Conservation (phyloP, 2,888 invertebrate genomes). For the Glyphotaelius pellucidus region DNA sequence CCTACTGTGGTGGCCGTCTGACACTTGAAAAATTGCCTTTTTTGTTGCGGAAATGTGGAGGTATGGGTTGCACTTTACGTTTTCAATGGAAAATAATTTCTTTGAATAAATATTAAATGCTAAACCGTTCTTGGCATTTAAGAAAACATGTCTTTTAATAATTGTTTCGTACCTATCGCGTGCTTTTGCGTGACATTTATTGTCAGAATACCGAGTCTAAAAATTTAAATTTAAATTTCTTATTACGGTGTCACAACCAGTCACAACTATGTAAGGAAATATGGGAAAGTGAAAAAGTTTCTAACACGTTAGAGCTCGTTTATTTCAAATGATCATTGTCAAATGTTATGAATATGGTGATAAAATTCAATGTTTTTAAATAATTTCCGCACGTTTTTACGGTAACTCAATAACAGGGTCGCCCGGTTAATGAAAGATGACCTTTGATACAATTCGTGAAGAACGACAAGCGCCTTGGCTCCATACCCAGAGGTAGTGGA, state of each 20-base stretch:
- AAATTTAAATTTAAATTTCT: background rate
- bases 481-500: background rate
- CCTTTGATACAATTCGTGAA: background rate
- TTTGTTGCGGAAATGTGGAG: background rate
- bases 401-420: background rate
- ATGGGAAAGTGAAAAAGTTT: background rate
- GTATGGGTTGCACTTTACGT: conserved; percentile 19
- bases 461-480: background rate
- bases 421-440: background rate
- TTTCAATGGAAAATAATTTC: conserved; percentile 17
- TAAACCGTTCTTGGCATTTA: conserved; percentile 23
- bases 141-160: conserved; percentile 5
- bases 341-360: background rate
- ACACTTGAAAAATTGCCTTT: conserved; percentile 51
- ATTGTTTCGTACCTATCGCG: background rate
- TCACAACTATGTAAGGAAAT: background rate
- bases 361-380: background rate
- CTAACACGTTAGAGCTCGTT: background rate
- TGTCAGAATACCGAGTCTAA: background rate
- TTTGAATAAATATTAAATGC: conserved; percentile 21
- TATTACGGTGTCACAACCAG: background rate
- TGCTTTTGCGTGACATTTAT: background rate
- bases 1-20: conserved; percentile 24
- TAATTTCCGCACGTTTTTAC: background rate
- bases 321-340: background rate